phyloP scores from a whole-genome alignment of 2,888 invertebrate species.

The Drosophila borborema region DNA sequence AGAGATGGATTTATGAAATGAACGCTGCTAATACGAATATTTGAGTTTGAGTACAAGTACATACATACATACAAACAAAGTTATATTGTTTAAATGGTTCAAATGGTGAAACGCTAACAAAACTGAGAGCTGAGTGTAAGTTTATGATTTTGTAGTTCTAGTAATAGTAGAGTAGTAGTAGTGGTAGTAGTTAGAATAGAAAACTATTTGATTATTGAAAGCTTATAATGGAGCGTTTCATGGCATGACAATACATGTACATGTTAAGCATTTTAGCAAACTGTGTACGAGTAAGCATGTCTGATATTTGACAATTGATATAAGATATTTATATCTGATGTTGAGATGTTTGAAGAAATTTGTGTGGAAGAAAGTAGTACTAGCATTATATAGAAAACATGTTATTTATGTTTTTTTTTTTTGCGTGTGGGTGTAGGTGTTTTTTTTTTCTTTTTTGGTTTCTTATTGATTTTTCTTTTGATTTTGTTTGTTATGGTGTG shows the following conservation, averaged over 20 bases:
- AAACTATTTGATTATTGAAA: conserved; percentile 52
- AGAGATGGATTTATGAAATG: conserved; percentile 44
- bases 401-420: conserved; percentile 40
- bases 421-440: conserved; percentile 21
- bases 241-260: conserved; percentile 53
- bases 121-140: conserved; percentile 41
- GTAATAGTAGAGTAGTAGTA: neutral
- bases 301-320: conserved; percentile 22
- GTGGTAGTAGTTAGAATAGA: conserved; percentile 23
- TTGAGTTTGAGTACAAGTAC: conserved; percentile 50
- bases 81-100: conserved; percentile 32
- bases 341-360: conserved; percentile 66
- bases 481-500: conserved; percentile 29
- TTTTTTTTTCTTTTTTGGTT: conserved; percentile 14
- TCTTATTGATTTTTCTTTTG: conserved; percentile 25
- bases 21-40: conserved; percentile 45
- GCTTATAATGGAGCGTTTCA: conserved; percentile 40
- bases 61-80: conserved; percentile 46
- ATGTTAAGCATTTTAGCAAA: conserved; percentile 62
- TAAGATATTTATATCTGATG: conserved; percentile 23
- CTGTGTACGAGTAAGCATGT: conserved; percentile 59
- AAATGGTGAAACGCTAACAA: conserved; percentile 35
- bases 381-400: conserved; percentile 75
- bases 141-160: conserved; percentile 16
- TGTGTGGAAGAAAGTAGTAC: conserved; percentile 71